phyloP scores from a whole-genome alignment of 1,140 invertebrate species.

The Drosophila orosa region DNA sequence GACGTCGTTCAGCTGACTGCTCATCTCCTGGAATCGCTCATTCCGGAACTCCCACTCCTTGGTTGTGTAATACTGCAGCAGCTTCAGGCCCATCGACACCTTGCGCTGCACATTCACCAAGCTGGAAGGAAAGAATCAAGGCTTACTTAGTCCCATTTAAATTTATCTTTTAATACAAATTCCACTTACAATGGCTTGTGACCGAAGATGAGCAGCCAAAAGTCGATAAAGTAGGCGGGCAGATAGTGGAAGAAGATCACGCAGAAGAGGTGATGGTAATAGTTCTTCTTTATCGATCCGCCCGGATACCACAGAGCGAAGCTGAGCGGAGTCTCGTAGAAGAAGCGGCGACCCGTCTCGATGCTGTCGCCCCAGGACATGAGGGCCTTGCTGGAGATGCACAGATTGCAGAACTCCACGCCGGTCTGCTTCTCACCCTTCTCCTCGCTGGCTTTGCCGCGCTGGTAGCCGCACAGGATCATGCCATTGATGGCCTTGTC shows the following conservation, averaged over 20 bases:
- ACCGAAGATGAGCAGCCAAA: slow-evolving; percentile 87
- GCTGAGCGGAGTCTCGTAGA: slow-evolving; percentile 87
- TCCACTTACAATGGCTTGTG: slow-evolving; percentile 91
- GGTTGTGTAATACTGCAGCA: slow-evolving; percentile 94
- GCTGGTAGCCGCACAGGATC: slow-evolving; percentile 89
- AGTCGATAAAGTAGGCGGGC: slow-evolving; percentile 92
- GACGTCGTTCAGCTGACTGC: slow-evolving; percentile 86
- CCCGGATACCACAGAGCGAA: slow-evolving; percentile 92
- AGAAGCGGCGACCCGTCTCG: slow-evolving; percentile 87
- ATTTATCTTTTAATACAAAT: too few species aligned
- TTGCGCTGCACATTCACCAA: slow-evolving; percentile 88
- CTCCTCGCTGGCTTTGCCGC: slow-evolving; percentile 83
- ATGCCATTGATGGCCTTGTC: slow-evolving; percentile 92
- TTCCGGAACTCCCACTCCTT: slow-evolving; percentile 93
- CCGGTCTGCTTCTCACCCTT: slow-evolving; percentile 56
- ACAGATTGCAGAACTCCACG: slow-evolving; percentile 86
- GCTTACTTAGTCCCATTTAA: not conserved
- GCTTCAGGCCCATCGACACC: slow-evolving; percentile 87
- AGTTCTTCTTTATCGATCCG: slow-evolving; percentile 89
- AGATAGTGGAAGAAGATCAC: slow-evolving; percentile 91
- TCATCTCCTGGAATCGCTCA: slow-evolving; percentile 88
- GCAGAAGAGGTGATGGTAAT: slow-evolving; percentile 88
- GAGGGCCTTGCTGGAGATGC: slow-evolving; percentile 86
- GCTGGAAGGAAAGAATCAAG: slow-evolving; percentile 76
- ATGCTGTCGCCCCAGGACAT: slow-evolving; percentile 92